phyloP scores from a whole-genome alignment of 2,797 vertebrate species.

The Phyllotis vaccarum region DNA sequence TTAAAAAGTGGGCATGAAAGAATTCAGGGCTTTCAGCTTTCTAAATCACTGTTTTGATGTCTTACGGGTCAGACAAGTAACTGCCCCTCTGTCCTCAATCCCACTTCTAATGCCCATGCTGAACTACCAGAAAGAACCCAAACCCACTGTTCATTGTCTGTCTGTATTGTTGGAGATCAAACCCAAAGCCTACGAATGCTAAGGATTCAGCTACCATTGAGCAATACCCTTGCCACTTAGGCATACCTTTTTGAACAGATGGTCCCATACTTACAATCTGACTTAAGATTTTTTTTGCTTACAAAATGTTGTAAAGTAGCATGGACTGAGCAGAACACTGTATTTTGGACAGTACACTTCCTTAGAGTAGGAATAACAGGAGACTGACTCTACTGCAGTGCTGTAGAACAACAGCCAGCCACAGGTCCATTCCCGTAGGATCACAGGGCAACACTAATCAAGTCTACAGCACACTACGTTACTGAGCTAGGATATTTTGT shows the following conservation, averaged over 20 bases:
- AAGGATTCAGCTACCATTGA: not conserved
- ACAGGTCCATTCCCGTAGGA: not conserved
- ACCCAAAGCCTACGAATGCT: not conserved
- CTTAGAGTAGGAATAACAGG: not conserved
- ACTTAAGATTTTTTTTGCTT: not conserved
- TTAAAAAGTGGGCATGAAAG: constrained; percentile 25
- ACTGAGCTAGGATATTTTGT: not conserved
- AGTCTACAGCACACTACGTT: not conserved
- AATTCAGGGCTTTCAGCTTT: not conserved
- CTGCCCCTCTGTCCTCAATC: not conserved
- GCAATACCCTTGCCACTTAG: not conserved
- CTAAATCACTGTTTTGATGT: not conserved
- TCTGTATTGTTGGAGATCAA: not conserved
- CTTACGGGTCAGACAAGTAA: not conserved
- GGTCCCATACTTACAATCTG: not conserved
- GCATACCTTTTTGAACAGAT: not conserved
- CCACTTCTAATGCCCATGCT: not conserved
- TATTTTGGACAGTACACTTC: not conserved
- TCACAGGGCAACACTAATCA: not conserved
- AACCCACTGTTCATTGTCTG: not conserved
- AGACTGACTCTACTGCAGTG: no score
- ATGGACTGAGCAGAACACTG: not conserved
- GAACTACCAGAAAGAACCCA: not conserved
- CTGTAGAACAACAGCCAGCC: not conserved
- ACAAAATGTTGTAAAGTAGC: not conserved